Evolutionary conservation across 1,140 invertebrate genomes (phyloP), one percentile per base, ranked within the genome.

Genomic region (Ceratosolen fusciceps): DNA sequence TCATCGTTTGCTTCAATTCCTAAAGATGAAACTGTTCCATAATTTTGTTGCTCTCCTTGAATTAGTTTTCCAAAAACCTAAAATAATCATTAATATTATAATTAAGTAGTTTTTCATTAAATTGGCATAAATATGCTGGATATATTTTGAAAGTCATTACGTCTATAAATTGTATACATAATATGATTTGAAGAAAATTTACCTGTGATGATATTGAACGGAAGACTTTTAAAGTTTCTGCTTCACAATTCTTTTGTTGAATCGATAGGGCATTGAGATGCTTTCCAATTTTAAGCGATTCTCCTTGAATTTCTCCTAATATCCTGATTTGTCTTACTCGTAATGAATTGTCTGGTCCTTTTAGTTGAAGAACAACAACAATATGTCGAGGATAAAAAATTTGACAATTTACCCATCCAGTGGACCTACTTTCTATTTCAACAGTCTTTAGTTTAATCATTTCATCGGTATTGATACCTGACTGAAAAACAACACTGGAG

Each of bases 41-140:
- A 52, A 47, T 65, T 71, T 76, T 85, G 78, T 58, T 91, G 89
- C 37, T 92, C 92, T 3, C 92, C 92, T 83, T 92, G 91, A 79
- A 98, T 94, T 21, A 98, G 90, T 87, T 97, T 97, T 0, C 97
- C 97, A 91, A 99, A 98, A 52, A 98, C 96, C 95, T 97, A 83
- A 79, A 82, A 68, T 37, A 31, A 29, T 49, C 0, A 21, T 12
- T 68, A 62, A 14, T 62, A 62, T 34, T 14, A 62, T 62, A 19
- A 34, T 2, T 31, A n/a, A n/a, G n/a, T 34, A 29, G 1, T 8
- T 62, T 34, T 62, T 34, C n/a, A 12, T 8, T 31, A 29, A 31
- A 60, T 10, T 60, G 29, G 39, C 29, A 31, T 26, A 29, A 19
- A 60, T 5, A 60, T 8, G 29, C 12, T 37, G 12, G 26, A 26